phyloP scores from a whole-genome alignment of 2,888 invertebrate species.

The Cephus nigrinus region DNA sequence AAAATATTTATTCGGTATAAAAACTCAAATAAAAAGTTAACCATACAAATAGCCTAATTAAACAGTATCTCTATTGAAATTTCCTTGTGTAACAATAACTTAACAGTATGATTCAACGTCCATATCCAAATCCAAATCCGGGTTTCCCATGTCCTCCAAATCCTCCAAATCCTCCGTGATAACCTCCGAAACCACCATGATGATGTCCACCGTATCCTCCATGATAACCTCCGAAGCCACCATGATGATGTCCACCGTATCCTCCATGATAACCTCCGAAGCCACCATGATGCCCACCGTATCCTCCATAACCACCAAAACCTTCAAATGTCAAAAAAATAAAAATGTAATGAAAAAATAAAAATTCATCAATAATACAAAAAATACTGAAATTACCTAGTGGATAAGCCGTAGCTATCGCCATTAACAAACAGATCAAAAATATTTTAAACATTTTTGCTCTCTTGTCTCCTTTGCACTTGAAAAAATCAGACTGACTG shows the following conservation, averaged over 20 bases:
- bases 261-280: constrained; percentile 46
- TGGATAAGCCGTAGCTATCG: no score
- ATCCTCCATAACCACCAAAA: constrained; percentile 36
- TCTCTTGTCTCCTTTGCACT: no score
- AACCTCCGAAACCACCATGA: constrained; percentile 8
- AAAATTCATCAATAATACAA: background rate
- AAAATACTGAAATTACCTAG: no score
- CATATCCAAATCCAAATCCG: background rate
- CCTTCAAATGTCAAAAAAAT: background rate
- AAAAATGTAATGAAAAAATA: background rate
- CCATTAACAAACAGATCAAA: no score
- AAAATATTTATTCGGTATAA: no score
- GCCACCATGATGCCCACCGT: constrained; percentile 22
- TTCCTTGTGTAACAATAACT: background rate
- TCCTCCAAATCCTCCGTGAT: background rate
- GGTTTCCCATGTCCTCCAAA: constrained; percentile 4
- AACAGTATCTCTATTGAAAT: background rate
- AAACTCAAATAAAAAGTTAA: no score
- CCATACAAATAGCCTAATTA: background rate
- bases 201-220: background rate
- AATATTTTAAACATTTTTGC: no score
- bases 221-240: background rate
- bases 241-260: constrained; percentile 40
- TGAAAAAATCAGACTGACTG: no score
- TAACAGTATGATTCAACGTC: background rate